These are phyloP conservation scores for Coptodon rendalli DNA, from an alignment of 2,113 vertebrate genomes.

Conservation along the genomic window DNA sequence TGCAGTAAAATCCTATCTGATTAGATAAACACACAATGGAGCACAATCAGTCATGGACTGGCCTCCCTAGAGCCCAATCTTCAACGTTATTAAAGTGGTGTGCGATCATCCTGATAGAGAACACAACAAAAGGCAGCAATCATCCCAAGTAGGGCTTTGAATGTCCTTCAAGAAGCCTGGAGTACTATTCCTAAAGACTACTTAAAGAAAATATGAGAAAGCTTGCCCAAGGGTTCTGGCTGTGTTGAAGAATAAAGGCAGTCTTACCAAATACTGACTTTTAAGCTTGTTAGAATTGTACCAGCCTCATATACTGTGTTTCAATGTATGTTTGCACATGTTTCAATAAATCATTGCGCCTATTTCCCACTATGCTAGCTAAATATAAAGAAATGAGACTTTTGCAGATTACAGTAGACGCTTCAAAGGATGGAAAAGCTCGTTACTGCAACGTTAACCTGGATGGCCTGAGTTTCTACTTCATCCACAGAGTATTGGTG, in stretches of 20 bases:
- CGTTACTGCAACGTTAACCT: background rate
- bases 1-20: background rate
- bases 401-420: accelerated
- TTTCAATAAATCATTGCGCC: background rate
- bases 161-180: background rate
- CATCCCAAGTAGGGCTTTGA: background rate
- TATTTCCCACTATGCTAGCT: background rate
- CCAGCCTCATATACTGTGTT: background rate
- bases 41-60: background rate
- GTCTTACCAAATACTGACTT: background rate
- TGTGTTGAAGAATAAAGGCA: background rate
- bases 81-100: background rate
- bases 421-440: background rate
- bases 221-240: background rate
- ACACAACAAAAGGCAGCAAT: background rate
- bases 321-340: background rate
- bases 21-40: background rate
- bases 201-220: background rate
- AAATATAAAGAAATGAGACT: background rate
- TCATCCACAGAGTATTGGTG: background rate
- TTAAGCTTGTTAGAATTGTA: background rate
- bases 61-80: background rate
- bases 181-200: background rate
- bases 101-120: background rate
- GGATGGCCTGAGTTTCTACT: background rate